These are phyloP conservation scores for Brachionus asplanchnoidis DNA, from an alignment of 1,140 invertebrate species.

Conservation along the genomic window DNA sequence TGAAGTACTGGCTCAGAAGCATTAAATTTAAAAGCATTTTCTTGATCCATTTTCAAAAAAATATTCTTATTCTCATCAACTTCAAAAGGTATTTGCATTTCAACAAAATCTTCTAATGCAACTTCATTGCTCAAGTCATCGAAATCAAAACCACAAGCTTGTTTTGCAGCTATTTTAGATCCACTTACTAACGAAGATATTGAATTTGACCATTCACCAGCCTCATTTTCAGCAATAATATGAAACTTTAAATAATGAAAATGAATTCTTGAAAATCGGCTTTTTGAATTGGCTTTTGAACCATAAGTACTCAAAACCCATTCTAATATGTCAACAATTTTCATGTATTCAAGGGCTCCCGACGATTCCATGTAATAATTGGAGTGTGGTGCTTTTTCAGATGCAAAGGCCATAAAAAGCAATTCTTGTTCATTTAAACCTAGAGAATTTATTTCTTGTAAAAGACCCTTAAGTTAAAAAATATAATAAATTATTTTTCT, in stretches of 20 bases:
- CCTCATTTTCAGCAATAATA: constrained; percentile 52
- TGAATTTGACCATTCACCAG: constrained; percentile 54
- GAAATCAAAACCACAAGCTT: constrained; percentile 55
- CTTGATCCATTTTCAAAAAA: constrained; percentile 43
- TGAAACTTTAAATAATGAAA: constrained; percentile 60
- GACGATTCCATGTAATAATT: constrained; percentile 15
- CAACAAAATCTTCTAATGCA: constrained; percentile 45
- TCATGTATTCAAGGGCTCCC: constrained; percentile 38
- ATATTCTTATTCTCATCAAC: constrained; percentile 53
- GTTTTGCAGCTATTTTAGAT: constrained; percentile 54
- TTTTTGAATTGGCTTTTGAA: constrained; percentile 47
- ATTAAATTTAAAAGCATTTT: constrained; percentile 45
- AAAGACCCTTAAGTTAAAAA: not conserved
- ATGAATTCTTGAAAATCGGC: constrained; percentile 57
- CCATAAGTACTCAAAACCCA: constrained; percentile 57
- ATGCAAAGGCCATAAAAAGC: constrained; percentile 32
- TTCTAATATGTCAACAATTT: constrained; percentile 57
- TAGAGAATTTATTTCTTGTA: constrained; percentile 20
- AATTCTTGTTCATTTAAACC: constrained; percentile 43
- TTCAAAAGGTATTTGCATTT: constrained; percentile 52
- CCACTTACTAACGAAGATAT: constrained; percentile 56
- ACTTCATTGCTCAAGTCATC: constrained; percentile 47
- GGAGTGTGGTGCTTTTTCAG: not conserved
- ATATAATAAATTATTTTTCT: not conserved
- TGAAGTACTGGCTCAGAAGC: constrained; percentile 50